Conservation (phyloP, 53 echinoderm and acorn worm species). For the Echinarachnius parma region DNA sequence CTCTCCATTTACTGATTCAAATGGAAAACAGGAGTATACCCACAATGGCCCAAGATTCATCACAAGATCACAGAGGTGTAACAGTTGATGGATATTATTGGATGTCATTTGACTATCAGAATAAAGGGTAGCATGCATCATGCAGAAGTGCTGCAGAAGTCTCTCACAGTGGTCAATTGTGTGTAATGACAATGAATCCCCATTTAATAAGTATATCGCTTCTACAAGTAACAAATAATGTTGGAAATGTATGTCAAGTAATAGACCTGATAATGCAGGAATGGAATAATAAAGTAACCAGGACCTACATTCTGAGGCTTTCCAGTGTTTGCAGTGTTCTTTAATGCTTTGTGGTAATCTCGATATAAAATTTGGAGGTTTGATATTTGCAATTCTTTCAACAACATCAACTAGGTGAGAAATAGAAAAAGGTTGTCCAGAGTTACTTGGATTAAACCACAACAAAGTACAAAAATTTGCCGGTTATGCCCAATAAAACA, state of each 20-base stretch:
- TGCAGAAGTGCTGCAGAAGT: too few species aligned
- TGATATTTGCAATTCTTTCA: slow-evolving; percentile 30
- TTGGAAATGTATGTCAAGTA: slow-evolving; percentile 23
- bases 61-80: too few species aligned
- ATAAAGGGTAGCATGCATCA: too few species aligned
- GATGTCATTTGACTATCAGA: too few species aligned
- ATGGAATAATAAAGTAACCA: slow-evolving; percentile 74
- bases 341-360: slow-evolving; percentile 59
- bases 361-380: slow-evolving; percentile 56
- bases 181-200: too few species aligned
- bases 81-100: too few species aligned
- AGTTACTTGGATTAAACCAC: slow-evolving; percentile 49
- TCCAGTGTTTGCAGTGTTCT: slow-evolving; percentile 64
- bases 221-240: background rate
- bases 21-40: slow-evolving; percentile 1
- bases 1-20: too few species aligned
- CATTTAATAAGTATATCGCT: too few species aligned
- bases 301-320: slow-evolving; percentile 67
- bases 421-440: slow-evolving; percentile 42
- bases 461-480: slow-evolving; percentile 35
- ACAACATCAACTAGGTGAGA: slow-evolving; percentile 27
- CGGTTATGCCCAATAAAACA: slow-evolving; percentile 43
- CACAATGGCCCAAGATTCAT: background rate
- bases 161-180: too few species aligned
- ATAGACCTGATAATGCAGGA: slow-evolving; percentile 49